Base-by-base conservation (phyloP, 35 echinoderm and acorn worm genomes). In the Nesometra sesokonis region DNA sequence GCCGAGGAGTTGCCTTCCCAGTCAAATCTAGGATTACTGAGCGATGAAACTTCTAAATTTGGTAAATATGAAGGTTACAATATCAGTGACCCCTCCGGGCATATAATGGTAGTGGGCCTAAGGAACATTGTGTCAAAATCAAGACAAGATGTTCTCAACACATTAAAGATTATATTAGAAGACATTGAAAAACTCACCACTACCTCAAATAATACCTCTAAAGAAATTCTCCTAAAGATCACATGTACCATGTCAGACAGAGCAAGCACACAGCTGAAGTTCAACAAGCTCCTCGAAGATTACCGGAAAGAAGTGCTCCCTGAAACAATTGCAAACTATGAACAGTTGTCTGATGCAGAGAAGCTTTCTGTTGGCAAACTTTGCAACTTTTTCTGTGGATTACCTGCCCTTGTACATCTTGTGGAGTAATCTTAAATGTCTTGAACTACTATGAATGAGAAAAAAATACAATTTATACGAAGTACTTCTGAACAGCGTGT, bases 1-100 rank as follows among this genome's bases (percentile, higher is more conserved):
- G 89, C 84, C 15, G 89, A 91, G 52, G 84, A 91, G 76, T 43
- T 86, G 31, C 77, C 89, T 46, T n/a, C 13, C 30, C 4, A 78
- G 23, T 47, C 77, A 34, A 46, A 47, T 79, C 11, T 86, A 23
- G 84, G 76, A 11, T 35, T 91, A 29, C 78, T 86, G 0, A 87
- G 57, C 27, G 85, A 87, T 29, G 85, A 87, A 34, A 87, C 57
- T 31, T 33, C 31, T 0, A 87, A 87, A 31, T 5, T 32, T 37
- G 85, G 85, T 3, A 87, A 79, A 33, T 30, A 87, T 79, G 57
- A 0, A 87, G n/a, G n/a, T n/a, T n/a, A n/a, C n/a, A n/a, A n/a
- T n/a, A n/a, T n/a, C n/a, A n/a, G n/a, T n/a, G n/a, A n/a, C n/a
- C n/a, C n/a, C n/a, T n/a, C n/a, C n/a, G n/a, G n/a, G n/a, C n/a